Percentiles rank a stretch among this genome's conserved stretches.
These are phyloP conservation scores for Lophura swinhoii DNA, from an alignment of 2,797 vertebrate species.

Conservation along the genomic window DNA sequence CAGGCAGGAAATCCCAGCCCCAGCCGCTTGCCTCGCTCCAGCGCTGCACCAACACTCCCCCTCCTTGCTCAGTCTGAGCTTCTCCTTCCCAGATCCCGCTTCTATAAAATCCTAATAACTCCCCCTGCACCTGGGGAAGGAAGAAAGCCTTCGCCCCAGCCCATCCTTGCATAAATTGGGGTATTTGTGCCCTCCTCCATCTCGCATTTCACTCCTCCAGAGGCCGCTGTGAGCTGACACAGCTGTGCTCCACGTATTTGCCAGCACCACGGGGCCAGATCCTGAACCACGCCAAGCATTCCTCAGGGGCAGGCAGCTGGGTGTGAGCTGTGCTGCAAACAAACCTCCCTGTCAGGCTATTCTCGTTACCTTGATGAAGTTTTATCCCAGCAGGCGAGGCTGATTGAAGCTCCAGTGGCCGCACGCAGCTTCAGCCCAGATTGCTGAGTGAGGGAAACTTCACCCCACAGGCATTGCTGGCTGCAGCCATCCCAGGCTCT, in stretches of 20 bases:
- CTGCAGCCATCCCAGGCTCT: fast-evolving
- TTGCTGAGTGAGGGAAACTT: neutral
- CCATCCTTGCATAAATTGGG: neutral
- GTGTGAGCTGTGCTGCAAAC: neutral
- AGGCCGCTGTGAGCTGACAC: neutral
- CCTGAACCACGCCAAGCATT: neutral
- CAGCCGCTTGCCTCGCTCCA: neutral
- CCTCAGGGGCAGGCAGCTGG: neutral
- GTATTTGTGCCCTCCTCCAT: neutral
- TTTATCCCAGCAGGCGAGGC: neutral
- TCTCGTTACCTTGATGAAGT: neutral
- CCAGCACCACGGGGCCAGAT: neutral
- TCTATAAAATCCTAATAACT: neutral
- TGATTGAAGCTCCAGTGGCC: neutral
- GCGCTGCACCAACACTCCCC: neutral
- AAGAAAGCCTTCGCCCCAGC: neutral
- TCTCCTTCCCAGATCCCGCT: neutral
- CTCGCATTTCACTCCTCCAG: no score
- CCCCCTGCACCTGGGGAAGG: fast-evolving
- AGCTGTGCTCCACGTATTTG: neutral
- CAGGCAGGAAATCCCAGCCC: neutral
- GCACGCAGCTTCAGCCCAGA: neutral
- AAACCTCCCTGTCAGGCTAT: neutral
- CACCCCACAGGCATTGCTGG: neutral
- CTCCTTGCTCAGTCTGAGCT: neutral